Conservation (phyloP, 2,113 vertebrate genomes). For the Pomatostomus ruficeps region DNA sequence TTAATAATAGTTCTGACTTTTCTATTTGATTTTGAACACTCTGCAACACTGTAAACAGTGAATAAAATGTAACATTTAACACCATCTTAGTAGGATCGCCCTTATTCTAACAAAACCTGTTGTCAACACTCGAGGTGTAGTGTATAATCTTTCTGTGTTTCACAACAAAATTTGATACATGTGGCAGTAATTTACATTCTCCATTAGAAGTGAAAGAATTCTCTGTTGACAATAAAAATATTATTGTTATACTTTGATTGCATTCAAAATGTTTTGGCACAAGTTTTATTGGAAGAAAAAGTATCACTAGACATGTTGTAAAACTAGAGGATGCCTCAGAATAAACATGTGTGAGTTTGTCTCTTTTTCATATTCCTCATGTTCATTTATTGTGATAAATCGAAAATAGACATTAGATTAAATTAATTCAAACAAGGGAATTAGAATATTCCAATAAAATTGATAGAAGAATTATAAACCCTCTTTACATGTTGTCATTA, state of each 20-base stretch:
- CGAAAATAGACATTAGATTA: background rate
- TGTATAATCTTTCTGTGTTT: background rate
- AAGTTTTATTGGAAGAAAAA: background rate
- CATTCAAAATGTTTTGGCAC: background rate
- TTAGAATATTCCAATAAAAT: background rate
- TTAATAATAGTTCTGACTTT: background rate
- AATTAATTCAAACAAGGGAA: background rate
- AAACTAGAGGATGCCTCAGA: background rate
- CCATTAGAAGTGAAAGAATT: background rate
- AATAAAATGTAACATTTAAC: background rate
- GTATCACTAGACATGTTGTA: rapidly evolving
- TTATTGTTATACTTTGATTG: background rate
- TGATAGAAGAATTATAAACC: background rate
- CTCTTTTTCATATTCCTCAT: background rate
- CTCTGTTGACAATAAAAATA: background rate
- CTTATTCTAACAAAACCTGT: background rate
- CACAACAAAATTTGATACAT: background rate
- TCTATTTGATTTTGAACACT: background rate
- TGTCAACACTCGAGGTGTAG: background rate
- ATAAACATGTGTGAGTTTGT: rapidly evolving
- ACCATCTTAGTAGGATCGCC: background rate
- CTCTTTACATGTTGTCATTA: background rate
- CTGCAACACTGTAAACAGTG: background rate
- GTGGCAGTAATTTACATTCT: background rate
- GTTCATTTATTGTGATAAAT: background rate